Evolutionary conservation across 2,797 vertebrate genomes (phyloP), one percentile per base, ranked within the genome.

Genomic region (Sebastes wilsoni): DNA sequence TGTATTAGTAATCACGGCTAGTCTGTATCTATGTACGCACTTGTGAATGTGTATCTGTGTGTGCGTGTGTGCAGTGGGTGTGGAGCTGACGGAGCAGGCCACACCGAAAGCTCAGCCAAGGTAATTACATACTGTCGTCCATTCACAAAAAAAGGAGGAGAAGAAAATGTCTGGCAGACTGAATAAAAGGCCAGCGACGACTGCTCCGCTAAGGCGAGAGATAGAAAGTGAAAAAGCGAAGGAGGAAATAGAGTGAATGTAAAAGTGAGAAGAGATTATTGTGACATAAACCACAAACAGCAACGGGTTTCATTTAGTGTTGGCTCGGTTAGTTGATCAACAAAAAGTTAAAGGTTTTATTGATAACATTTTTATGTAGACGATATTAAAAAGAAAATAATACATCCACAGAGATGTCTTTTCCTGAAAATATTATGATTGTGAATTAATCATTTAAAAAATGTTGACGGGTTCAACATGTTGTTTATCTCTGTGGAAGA

Each of bases 81-180:
- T 91, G 92, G 93, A 94, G 91, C 92, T 93, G 93, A 94, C 89
- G 36, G 92, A 93, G 93, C 92, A 93, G 94, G 92, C 93, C 90
- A 86, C 85, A 87, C 88, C 92, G 92, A 94, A 91, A 92, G 88
- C 83, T 80, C 90, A 86, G 86, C 88, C 88, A 91, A 92, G 94
- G 92, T 95, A 96, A 96, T 95, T 95, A 94, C 81, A 96, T 77
- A 88, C 81, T 81, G 79, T 68, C 73, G 82, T 92, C 86, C 92
- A 94, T 94, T 95, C 88, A 94, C 88, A 94, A 92, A 95, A 90
- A 91, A 67, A 70, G 18, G 77, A 71, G 66, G 27, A 46, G 25
- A 66, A 58, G 66, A 72, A 90, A 67, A 55, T 1, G 81, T 68
- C 82, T 87, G 86, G 66, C 71, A 76, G 73, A 30, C 32, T 79